These are phyloP conservation scores for Acanthurus lineatus DNA, from an alignment of 2,797 vertebrate species.

Conservation along the genomic window DNA sequence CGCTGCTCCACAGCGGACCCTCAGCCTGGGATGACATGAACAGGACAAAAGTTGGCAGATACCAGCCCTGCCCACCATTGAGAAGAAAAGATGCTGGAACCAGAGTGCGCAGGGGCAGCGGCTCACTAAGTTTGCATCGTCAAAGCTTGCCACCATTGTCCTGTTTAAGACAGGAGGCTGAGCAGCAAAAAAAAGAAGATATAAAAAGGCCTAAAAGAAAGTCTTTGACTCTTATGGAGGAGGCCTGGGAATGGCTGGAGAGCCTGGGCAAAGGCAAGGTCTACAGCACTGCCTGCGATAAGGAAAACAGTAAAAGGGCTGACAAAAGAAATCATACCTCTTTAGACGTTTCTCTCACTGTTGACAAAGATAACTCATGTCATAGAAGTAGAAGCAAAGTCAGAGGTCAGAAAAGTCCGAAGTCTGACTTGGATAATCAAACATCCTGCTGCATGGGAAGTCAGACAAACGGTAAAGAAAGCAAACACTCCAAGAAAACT, in stretches of 20 bases:
- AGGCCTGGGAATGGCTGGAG: constrained; percentile 88
- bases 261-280: constrained; percentile 81
- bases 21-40: constrained; percentile 60
- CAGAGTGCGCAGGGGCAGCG: constrained; percentile 62
- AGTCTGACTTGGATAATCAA: constrained; percentile 68
- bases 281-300: constrained; percentile 74
- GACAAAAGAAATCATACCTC: constrained; percentile 65
- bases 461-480: constrained; percentile 53
- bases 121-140: constrained; percentile 68
- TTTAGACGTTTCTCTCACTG: constrained; percentile 58
- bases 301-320: constrained; percentile 63
- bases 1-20: constrained; percentile 78
- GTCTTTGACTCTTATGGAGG: constrained; percentile 86
- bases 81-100: constrained; percentile 73
- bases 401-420: constrained; percentile 63
- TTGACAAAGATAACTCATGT: constrained; percentile 41
- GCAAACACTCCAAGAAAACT: constrained; percentile 52
- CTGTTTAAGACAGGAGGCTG: constrained; percentile 53
- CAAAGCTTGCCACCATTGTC: constrained; percentile 83
- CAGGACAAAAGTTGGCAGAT: constrained; percentile 62
- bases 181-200: constrained; percentile 64
- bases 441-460: constrained; percentile 79
- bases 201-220: constrained; percentile 84
- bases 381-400: constrained; percentile 52
- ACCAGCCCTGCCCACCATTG: constrained; percentile 71